These are phyloP conservation scores for Patagioenas fasciata DNA, from an alignment of 2,113 vertebrate species.

Conservation along the genomic window DNA sequence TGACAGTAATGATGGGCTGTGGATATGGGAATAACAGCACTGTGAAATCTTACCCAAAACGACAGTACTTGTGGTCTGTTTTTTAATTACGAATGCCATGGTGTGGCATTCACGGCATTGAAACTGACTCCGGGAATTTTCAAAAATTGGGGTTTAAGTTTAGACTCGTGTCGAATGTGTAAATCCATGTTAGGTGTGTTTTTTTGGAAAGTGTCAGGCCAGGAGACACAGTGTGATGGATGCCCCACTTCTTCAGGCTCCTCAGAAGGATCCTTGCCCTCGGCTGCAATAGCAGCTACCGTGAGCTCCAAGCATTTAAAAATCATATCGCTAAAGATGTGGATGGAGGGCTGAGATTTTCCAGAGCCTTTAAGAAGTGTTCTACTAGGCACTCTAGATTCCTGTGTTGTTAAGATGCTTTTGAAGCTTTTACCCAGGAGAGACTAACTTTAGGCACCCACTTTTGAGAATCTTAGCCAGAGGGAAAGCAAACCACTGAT, in stretches of 20 bases:
- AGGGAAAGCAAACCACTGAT: constrained; percentile 39
- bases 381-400: background rate
- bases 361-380: constrained; percentile 46
- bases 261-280: background rate
- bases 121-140: background rate
- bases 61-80: background rate
- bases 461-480: constrained; percentile 38
- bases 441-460: constrained; percentile 39
- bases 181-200: background rate
- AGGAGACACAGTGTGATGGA: background rate
- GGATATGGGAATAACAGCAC: background rate
- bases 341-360: constrained; percentile 23
- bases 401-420: constrained; percentile 39
- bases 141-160: background rate
- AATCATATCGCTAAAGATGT: background rate
- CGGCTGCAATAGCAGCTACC: background rate
- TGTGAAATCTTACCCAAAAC: constrained; percentile 3
- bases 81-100: background rate
- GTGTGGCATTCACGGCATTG: background rate
- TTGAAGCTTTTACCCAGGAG: constrained; percentile 32
- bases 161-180: accelerated
- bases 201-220: background rate
- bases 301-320: background rate
- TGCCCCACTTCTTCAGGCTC: background rate
- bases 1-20: constrained; percentile 25